phyloP scores from a whole-genome alignment of 2,797 vertebrate species.

The Oreonectes daqikongensis region DNA sequence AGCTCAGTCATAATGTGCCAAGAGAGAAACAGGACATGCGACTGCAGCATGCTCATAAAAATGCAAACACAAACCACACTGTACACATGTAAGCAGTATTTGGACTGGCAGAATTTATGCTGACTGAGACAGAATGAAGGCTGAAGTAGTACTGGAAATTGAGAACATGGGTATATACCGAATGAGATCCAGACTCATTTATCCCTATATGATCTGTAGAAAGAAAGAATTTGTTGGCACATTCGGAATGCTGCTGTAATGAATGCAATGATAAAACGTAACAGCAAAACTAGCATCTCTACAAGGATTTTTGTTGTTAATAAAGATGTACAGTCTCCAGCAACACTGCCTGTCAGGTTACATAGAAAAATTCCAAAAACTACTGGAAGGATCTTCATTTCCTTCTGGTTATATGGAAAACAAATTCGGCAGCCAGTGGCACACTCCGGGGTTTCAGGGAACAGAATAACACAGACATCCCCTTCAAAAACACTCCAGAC shows the following conservation, averaged over 20 bases:
- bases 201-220: not conserved
- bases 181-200: slow-evolving; percentile 4
- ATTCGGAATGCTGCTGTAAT: too few relatives aligned
- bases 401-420: slow-evolving; percentile 61
- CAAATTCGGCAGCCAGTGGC: slow-evolving; percentile 32
- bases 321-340: not conserved
- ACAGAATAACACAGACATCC: slow-evolving; percentile 54
- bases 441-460: slow-evolving; percentile 43
- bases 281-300: not conserved
- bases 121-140: not conserved
- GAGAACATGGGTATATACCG: not conserved
- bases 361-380: slow-evolving; percentile 37
- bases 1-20: slow-evolving; percentile 30
- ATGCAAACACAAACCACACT: slow-evolving; percentile 24
- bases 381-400: slow-evolving; percentile 55
- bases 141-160: not conserved
- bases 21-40: slow-evolving; percentile 28
- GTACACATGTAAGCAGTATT: slow-evolving; percentile 21
- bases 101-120: not conserved
- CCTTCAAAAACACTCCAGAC: slow-evolving; percentile 46
- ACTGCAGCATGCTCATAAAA: slow-evolving; percentile 26
- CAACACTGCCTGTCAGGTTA: slow-evolving; percentile 15
- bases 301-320: not conserved
- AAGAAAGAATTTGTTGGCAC: not conserved
- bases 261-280: not conserved